These are phyloP conservation scores for Pogonomyrmex barbatus DNA, from an alignment of 1,140 invertebrate genomes.

Conservation along the genomic window DNA sequence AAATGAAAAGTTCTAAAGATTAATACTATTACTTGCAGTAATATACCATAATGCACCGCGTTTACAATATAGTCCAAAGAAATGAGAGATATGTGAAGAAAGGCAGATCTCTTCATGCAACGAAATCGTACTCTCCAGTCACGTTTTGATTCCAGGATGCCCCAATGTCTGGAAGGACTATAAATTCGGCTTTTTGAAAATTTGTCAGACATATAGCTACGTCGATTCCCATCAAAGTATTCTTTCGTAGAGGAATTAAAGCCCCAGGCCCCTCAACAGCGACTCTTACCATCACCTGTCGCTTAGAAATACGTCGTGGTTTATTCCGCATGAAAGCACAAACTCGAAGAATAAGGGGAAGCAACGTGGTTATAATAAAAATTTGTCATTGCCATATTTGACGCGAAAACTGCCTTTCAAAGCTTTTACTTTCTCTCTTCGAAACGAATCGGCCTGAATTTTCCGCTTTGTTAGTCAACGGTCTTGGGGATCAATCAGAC, in stretches of 20 bases:
- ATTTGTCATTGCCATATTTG: slow-evolving; percentile 84
- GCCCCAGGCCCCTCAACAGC: slow-evolving; percentile 63
- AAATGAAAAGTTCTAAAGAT: neutral
- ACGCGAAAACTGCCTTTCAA: slow-evolving; percentile 81
- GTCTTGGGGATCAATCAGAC: slow-evolving; percentile 47
- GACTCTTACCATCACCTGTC: slow-evolving; percentile 81
- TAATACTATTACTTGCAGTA: slow-evolving; percentile 18
- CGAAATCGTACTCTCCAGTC: slow-evolving; percentile 36
- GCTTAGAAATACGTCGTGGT: slow-evolving; percentile 61
- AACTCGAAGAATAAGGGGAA: slow-evolving; percentile 26
- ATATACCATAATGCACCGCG: slow-evolving; percentile 37
- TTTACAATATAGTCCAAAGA: slow-evolving; percentile 23
- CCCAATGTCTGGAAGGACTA: slow-evolving; percentile 42
- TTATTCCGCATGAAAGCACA: slow-evolving; percentile 57
- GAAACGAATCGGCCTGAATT: slow-evolving; percentile 74
- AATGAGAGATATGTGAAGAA: slow-evolving; percentile 19
- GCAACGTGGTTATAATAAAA: slow-evolving; percentile 80
- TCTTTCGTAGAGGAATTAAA: slow-evolving; percentile 32
- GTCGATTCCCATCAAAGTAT: neutral
- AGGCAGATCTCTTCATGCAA: neutral
- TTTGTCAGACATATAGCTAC: slow-evolving; percentile 75
- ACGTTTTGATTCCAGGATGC: slow-evolving; percentile 13
- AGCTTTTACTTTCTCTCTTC: slow-evolving; percentile 1
- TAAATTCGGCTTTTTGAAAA: slow-evolving; percentile 78
- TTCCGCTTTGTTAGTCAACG: slow-evolving; percentile 82